These are phyloP conservation scores for Hemistola chrysoprasaria DNA, from an alignment of 2,888 invertebrate species.

Conservation along the genomic window DNA sequence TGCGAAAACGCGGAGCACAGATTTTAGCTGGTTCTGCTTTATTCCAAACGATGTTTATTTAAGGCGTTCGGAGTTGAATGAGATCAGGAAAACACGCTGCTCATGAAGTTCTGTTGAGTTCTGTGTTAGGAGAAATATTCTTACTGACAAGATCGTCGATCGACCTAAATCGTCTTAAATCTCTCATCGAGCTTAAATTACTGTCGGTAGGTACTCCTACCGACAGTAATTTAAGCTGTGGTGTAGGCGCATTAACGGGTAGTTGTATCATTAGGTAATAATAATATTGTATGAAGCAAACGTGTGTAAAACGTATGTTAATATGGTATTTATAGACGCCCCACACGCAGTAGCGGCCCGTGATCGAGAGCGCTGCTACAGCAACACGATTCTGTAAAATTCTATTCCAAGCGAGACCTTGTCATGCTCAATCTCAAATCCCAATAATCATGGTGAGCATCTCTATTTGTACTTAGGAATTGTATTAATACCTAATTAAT, in stretches of 20 bases:
- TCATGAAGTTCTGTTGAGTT: too few species aligned
- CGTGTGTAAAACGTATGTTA: conserved; percentile 52
- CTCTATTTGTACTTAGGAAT: conserved; percentile 21
- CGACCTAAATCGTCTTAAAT: too few species aligned
- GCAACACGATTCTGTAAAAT: conserved; percentile 28
- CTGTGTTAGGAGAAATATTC: too few species aligned
- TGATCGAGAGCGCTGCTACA: conserved; percentile 67
- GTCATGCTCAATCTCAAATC: conserved; percentile 30
- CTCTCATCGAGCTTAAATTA: conserved; percentile 36
- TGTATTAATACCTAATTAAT: not conserved
- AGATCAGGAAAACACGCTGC: too few species aligned
- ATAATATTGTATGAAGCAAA: conserved; percentile 54
- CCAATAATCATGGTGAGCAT: conserved; percentile 33
- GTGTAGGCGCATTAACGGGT: too few species aligned
- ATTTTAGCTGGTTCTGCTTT: too few species aligned
- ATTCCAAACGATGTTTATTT: too few species aligned
- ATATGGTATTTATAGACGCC: conserved; percentile 74
- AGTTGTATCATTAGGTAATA: conserved; percentile 34
- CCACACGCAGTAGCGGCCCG: conserved; percentile 70
- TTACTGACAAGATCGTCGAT: too few species aligned
- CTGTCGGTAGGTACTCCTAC: too few species aligned
- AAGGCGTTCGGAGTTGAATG: too few species aligned
- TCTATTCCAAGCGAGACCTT: conserved; percentile 76
- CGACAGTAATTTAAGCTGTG: too few species aligned
- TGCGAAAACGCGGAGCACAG: too few species aligned